These are phyloP conservation scores for Eolophus roseicapilla DNA, from an alignment of 2,113 vertebrate genomes.

Conservation along the genomic window DNA sequence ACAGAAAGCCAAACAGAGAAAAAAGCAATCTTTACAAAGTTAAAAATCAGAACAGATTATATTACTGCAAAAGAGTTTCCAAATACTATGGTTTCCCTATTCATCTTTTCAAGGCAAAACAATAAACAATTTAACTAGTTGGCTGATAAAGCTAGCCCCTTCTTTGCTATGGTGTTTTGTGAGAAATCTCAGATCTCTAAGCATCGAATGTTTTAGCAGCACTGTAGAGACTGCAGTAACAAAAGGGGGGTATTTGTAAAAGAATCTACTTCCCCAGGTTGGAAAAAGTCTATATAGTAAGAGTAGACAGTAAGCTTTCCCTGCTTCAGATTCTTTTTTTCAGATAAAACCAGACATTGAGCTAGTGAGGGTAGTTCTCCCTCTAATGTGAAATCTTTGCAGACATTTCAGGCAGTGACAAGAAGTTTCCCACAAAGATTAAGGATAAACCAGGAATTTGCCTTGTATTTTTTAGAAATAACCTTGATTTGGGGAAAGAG, in stretches of 20 bases:
- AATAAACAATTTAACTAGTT: background rate
- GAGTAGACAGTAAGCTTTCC: background rate
- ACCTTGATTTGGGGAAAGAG: background rate
- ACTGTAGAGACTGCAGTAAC: background rate
- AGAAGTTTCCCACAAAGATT: background rate
- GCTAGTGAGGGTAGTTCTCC: background rate
- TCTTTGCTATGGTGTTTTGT: background rate
- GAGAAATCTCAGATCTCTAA: background rate
- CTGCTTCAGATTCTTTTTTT: background rate
- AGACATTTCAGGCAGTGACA: background rate
- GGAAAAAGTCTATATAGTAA: background rate
- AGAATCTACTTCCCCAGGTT: fast-evolving
- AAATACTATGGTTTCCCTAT: background rate
- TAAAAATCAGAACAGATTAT: background rate
- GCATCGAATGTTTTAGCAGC: background rate
- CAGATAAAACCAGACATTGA: background rate
- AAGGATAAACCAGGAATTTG: background rate
- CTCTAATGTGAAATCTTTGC: background rate
- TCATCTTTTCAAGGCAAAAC: background rate
- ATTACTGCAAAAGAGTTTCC: background rate
- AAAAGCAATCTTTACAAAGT: background rate
- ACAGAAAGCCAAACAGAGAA: background rate
- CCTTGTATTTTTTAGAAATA: background rate
- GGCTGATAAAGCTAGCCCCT: background rate
- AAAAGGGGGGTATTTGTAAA: background rate